phyloP scores from a whole-genome alignment of 2,113 vertebrate genomes.

The Mobula hypostoma region DNA sequence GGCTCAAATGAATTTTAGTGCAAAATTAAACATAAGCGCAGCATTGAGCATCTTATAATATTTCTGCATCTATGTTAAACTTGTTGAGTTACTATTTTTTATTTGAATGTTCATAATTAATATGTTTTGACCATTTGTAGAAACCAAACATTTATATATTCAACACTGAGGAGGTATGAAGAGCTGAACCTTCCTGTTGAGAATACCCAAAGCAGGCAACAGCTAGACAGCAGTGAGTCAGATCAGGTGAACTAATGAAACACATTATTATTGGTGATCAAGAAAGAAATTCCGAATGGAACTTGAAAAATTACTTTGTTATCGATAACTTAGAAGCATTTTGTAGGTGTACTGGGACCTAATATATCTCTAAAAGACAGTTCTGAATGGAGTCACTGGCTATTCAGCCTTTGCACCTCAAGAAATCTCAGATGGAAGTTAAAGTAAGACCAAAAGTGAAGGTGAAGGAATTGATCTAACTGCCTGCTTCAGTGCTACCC shows the following conservation, averaged over 20 bases:
- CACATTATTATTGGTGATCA: not conserved
- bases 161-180: constrained; percentile 9
- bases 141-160: constrained; percentile 39
- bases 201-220: constrained; percentile 30
- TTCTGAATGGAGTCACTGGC: not conserved
- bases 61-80: not conserved
- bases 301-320: not conserved
- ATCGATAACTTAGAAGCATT: not conserved
- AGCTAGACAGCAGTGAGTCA: constrained; percentile 33
- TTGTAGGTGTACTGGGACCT: not conserved
- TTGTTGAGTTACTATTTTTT: not conserved
- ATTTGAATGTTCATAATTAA: not conserved
- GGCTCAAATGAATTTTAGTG: not conserved
- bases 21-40: not conserved
- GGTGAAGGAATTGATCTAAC: too few relatives aligned
- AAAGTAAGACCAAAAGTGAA: not conserved
- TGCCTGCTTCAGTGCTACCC: too few relatives aligned
- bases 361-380: not conserved
- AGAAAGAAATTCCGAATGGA: too few relatives aligned
- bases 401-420: not conserved
- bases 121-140: constrained; percentile 27
- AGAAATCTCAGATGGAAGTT: too few relatives aligned
- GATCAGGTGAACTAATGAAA: constrained; percentile 38
- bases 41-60: not conserved
- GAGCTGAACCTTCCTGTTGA: constrained; percentile 30